phyloP scores from a whole-genome alignment of 2,797 vertebrate genomes.

The Alcedo quadribrachys region DNA sequence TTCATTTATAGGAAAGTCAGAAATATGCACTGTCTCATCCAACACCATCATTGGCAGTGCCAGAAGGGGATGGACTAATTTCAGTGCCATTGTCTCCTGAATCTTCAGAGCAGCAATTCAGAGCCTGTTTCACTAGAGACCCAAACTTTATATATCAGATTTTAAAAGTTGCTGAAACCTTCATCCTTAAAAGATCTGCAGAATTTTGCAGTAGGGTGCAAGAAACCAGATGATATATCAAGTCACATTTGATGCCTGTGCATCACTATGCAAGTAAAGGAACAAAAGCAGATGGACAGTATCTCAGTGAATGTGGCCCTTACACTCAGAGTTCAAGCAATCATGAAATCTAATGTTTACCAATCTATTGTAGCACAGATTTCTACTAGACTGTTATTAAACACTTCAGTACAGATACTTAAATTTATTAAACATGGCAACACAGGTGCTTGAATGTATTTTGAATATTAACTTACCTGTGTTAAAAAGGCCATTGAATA shows the following conservation, averaged over 20 bases:
- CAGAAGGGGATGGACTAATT: neutral
- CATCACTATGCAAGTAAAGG: neutral
- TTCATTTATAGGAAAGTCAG: neutral
- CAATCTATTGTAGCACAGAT: neutral
- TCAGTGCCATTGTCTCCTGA: neutral
- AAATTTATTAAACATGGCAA: neutral
- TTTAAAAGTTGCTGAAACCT: neutral
- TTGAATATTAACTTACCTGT: conserved; percentile 80
- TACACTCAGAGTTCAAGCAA: neutral
- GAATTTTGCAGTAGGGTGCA: neutral
- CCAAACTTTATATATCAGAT: neutral
- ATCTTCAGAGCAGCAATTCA: neutral
- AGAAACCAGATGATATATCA: neutral
- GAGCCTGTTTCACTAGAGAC: neutral
- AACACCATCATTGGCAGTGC: neutral
- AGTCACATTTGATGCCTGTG: neutral
- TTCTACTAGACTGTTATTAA: neutral
- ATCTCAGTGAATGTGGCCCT: neutral
- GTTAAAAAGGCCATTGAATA: conserved; percentile 94
- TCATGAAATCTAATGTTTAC: neutral
- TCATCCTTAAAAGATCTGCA: neutral
- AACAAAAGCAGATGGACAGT: neutral
- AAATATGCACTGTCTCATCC: neutral
- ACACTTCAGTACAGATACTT: neutral
- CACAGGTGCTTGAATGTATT: neutral